These are phyloP conservation scores for Muraenolepis orangiensis DNA, from an alignment of 2,797 vertebrate species.

Conservation along the genomic window DNA sequence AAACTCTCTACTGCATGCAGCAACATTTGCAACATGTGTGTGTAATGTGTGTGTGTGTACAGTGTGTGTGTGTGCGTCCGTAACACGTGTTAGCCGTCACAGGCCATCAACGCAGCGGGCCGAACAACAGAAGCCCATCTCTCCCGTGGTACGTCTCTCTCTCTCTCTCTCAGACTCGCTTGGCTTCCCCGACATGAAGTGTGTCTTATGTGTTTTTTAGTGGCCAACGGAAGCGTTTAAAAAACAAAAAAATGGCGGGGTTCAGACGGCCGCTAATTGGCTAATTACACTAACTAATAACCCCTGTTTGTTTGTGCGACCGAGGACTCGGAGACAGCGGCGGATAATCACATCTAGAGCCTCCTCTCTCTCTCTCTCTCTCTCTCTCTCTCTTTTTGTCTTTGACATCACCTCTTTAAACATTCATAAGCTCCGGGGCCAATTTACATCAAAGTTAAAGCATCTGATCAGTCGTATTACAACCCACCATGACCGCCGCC, in stretches of 20 bases:
- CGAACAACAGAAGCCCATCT: too few species aligned
- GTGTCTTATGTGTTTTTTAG: too few species aligned
- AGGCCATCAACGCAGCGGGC: too few species aligned
- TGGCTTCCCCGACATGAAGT: too few species aligned
- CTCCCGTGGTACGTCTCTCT: too few species aligned
- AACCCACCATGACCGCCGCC: too few species aligned
- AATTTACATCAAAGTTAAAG: slow-evolving; percentile 77
- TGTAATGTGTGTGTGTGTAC: slow-evolving; percentile 3
- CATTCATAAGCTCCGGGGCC: slow-evolving; percentile 67
- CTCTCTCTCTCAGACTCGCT: too few species aligned
- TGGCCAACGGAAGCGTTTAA: too few species aligned
- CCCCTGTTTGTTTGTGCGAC: slow-evolving; percentile 41
- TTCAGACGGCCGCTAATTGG: slow-evolving; percentile 29
- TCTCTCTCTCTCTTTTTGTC: slow-evolving; percentile 64
- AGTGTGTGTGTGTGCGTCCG: slow-evolving; percentile 12
- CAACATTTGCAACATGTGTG: too few species aligned
- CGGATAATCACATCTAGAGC: slow-evolving; percentile 53
- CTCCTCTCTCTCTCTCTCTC: slow-evolving; percentile 40
- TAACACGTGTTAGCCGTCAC: too few species aligned
- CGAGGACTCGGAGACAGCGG: slow-evolving; percentile 22
- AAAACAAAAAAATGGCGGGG: too few species aligned
- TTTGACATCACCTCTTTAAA: slow-evolving; percentile 78
- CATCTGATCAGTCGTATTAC: slow-evolving; percentile 74
- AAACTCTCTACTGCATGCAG: slow-evolving; percentile 59
- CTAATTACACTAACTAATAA: slow-evolving; percentile 47